These are phyloP conservation scores for Eublepharis macularius DNA, from an alignment of 2,113 vertebrate genomes.

Conservation along the genomic window DNA sequence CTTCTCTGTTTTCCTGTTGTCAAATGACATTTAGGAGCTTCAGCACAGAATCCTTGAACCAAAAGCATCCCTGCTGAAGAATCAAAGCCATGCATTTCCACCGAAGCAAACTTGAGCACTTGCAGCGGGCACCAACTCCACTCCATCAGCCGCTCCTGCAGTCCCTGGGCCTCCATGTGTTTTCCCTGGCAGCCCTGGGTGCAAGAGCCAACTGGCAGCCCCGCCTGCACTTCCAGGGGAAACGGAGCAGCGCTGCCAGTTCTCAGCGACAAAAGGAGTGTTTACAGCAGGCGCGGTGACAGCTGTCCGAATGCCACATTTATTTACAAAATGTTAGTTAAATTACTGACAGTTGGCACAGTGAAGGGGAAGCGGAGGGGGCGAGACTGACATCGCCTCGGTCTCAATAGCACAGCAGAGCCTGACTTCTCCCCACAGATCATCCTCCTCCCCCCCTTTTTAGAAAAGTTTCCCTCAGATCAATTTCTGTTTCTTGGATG, in stretches of 20 bases:
- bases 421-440: background rate
- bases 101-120: background rate
- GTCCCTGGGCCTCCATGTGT: background rate
- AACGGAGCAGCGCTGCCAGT: constrained; percentile 61
- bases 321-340: constrained; percentile 80
- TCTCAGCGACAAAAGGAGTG: constrained; percentile 73
- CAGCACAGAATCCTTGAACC: background rate
- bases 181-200: constrained; percentile 50
- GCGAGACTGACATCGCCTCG: constrained; percentile 66
- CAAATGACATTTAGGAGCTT: background rate
- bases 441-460: accelerated
- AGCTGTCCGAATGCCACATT: constrained; percentile 79
- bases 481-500: background rate
- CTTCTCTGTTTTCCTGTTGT: background rate
- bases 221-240: constrained; percentile 52
- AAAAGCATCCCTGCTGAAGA: background rate
- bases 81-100: background rate
- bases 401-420: background rate
- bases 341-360: constrained; percentile 77
- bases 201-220: constrained; percentile 63
- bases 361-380: constrained; percentile 63
- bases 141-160: background rate
- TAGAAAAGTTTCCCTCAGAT: background rate
- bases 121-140: background rate
- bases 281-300: constrained; percentile 72